Evolutionary conservation across 2,113 vertebrate species (phyloP), one percentile per base, ranked within the genome.

Genomic region (Coryphaenoides rupestris): DNA sequence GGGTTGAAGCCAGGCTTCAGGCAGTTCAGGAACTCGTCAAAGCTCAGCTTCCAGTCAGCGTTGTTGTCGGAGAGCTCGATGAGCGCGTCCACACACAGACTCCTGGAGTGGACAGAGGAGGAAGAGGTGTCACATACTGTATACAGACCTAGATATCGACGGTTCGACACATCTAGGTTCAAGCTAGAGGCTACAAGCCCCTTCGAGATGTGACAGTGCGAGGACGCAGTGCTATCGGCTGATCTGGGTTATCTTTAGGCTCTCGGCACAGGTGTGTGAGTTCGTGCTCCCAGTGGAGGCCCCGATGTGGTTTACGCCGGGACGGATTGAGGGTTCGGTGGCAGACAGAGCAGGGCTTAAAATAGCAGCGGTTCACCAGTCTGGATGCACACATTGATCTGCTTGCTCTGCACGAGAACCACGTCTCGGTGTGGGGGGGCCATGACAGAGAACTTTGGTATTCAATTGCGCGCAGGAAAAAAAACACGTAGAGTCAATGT

Each of bases 21-120:
- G 86, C 96, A 98, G 88, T 95, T 96, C 74, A 99, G 93, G 85
- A 99, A 99, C 84, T 99, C 97, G 63, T 90, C 93, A 82, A 98
- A 98, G 89, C 93, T 98, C 82, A 99, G 92, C 83, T 98, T 99
- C 97, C 97, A 98, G 86, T 99, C 96, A 1, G 96, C 93, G 23
- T 99, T 97, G 86, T 98, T 94, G 84, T 99, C 97, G 10, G 97
- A 98, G 50, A 99, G 92, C 79, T 99, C 97, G n/a, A 99, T 98
- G 75, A 99, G 94, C 54, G 97, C 97, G 65, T 99, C 96, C 0
- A 98, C 90, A 52, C 97, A 99, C 76, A 99, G 94, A 77, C 96
- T 95, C 89, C 97, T 99, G 83, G 19, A 57, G 21, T 22, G 64
- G 17, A 55, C n/a, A n/a, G n/a, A n/a, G n/a, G n/a, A n/a, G n/a